Percentiles rank a stretch among this genome's conserved stretches.
These are phyloP conservation scores for Daktulosphaira vitifoliae DNA, from an alignment of 1,140 invertebrate species.

Conservation along the genomic window DNA sequence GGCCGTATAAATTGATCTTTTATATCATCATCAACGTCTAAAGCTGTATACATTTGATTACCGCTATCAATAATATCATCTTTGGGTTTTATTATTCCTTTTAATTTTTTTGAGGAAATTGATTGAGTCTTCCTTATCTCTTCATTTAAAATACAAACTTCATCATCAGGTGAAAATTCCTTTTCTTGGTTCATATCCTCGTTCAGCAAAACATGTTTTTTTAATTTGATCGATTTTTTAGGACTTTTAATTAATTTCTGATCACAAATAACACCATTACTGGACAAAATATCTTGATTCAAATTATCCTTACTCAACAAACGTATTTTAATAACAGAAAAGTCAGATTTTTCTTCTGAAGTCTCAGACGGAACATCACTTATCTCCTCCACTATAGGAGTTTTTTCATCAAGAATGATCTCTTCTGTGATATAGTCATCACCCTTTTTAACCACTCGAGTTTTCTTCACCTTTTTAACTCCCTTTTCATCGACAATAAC, in stretches of 20 bases:
- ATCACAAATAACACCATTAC: neutral
- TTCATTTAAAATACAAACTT: conserved; percentile 35
- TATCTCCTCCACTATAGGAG: neutral
- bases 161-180: conserved; percentile 24
- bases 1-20: neutral
- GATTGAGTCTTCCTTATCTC: neutral
- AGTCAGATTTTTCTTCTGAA: too few relatives aligned
- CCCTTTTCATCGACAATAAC: neutral
- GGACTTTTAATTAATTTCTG: neutral
- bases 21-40: too few relatives aligned
- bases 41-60: too few relatives aligned
- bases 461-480: conserved; percentile 31
- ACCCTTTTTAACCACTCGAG: neutral
- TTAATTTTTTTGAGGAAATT: neutral
- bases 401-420: neutral
- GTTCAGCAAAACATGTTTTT: conserved; percentile 33
- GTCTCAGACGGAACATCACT: neutral
- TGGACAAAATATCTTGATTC: too few relatives aligned
- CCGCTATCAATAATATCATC: too few relatives aligned
- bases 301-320: neutral
- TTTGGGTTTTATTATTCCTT: neutral
- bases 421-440: neutral
- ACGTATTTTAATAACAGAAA: neutral
- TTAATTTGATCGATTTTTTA: conserved; percentile 26
- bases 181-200: conserved; percentile 28